phyloP scores from a whole-genome alignment of 1,140 invertebrate species.

The Gyrodactylus salaris region DNA sequence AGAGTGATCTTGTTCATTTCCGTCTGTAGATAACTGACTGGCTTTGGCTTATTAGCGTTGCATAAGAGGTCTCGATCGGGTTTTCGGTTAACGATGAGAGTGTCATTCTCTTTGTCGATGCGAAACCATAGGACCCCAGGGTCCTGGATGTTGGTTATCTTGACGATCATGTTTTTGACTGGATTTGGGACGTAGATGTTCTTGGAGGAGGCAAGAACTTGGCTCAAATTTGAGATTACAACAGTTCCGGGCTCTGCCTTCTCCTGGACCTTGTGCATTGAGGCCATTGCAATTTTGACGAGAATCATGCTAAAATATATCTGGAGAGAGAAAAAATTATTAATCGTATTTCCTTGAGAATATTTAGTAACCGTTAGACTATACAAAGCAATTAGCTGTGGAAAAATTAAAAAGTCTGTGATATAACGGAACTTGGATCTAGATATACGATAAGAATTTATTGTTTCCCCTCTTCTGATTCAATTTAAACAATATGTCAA shows the following conservation, averaged over 20 bases:
- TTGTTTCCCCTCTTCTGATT: too few species aligned
- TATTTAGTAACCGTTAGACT: too few species aligned
- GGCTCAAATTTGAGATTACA: neutral
- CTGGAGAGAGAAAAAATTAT: too few species aligned
- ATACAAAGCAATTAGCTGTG: too few species aligned
- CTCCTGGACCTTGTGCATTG: neutral
- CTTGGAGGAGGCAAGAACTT: neutral
- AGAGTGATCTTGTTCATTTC: neutral
- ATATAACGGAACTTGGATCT: too few species aligned
- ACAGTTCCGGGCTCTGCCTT: neutral
- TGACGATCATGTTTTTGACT: neutral
- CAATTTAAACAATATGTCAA: too few species aligned
- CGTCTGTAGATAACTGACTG: neutral
- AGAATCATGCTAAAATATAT: too few species aligned
- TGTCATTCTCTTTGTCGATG: neutral
- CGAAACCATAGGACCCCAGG: neutral
- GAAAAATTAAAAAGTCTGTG: too few species aligned
- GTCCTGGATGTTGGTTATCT: neutral
- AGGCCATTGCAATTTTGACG: too few species aligned
- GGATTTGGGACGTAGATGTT: neutral
- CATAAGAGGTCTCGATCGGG: neutral
- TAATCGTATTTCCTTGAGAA: too few species aligned
- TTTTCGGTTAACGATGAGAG: neutral
- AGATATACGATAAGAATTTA: too few species aligned
- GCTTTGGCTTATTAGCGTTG: neutral